A percentile compares a stretch with the other conserved stretches of the same genome.
phyloP scores from a whole-genome alignment of 2,797 vertebrate genomes.

The Neostethus bicornis region DNA sequence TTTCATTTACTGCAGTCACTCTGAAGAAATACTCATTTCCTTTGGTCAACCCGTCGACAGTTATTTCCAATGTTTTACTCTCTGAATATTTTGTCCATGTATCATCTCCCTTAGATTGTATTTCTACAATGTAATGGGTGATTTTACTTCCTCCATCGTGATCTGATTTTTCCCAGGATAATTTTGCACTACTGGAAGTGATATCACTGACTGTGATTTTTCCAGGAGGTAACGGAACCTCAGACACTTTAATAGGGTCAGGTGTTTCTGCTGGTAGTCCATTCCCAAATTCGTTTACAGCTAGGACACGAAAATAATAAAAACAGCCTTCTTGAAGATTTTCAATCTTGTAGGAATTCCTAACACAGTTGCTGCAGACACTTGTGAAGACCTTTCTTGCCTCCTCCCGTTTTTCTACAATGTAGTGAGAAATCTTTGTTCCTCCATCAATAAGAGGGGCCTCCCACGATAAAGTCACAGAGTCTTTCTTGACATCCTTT shows the following conservation, averaged over 20 bases:
- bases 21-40: constrained; percentile 93
- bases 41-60: constrained; percentile 84
- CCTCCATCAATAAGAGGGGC: constrained; percentile 95
- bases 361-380: constrained; percentile 90
- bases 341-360: constrained; percentile 90
- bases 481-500: constrained; percentile 93
- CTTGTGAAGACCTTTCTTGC: constrained; percentile 93
- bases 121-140: constrained; percentile 91
- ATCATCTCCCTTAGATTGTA: constrained; percentile 90
- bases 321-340: constrained; percentile 91
- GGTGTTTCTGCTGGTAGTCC: constrained; percentile 89
- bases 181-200: constrained; percentile 84
- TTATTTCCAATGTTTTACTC: constrained; percentile 87
- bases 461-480: constrained; percentile 91
- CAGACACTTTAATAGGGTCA: constrained; percentile 90
- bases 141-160: constrained; percentile 98
- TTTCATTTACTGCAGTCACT: constrained; percentile 94
- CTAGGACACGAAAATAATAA: constrained; percentile 94
- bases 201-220: constrained; percentile 89
- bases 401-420: constrained; percentile 95
- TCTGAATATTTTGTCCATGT: constrained; percentile 90
- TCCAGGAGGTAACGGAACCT: constrained; percentile 90
- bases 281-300: constrained; percentile 93
- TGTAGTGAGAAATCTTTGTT: constrained; percentile 94
- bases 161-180: constrained; percentile 96